Evolutionary conservation across 2,113 vertebrate genomes (phyloP).

Genomic region (Pelobates fuscus): DNA sequence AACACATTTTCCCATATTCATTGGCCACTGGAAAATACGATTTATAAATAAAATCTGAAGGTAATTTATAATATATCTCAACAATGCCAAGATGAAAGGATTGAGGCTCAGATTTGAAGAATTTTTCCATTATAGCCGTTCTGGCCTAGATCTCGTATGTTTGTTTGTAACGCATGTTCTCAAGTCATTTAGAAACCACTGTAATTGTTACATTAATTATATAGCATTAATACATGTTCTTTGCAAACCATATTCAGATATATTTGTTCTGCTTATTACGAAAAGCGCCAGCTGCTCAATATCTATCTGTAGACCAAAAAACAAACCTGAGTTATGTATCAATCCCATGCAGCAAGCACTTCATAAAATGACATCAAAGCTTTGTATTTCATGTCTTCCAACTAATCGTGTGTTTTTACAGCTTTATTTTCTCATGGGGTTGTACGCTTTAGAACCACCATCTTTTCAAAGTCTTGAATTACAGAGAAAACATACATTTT

Average conservation of each 20-base stretch:
- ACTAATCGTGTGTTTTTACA: conserved; percentile 32
- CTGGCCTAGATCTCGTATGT: no score
- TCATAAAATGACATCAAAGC: conserved; percentile 41
- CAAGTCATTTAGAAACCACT: no score
- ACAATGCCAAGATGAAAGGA: no score
- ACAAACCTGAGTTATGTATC: conserved; percentile 35
- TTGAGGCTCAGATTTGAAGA: no score
- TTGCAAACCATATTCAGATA: neutral
- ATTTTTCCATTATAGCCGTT: no score
- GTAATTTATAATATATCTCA: no score
- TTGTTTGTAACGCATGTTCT: no score
- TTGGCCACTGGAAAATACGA: no score
- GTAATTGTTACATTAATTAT: neutral
- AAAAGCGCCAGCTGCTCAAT: conserved; percentile 16
- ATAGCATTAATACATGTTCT: neutral
- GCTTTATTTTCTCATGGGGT: conserved; percentile 41
- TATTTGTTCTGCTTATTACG: conserved; percentile 18
- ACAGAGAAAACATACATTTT: conserved; percentile 36
- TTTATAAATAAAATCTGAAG: no score
- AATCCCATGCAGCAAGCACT: conserved; percentile 37
- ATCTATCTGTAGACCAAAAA: conserved; percentile 23
- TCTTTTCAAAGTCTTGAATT: conserved; percentile 41
- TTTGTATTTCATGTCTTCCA: conserved; percentile 38
- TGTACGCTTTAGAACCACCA: conserved; percentile 31
- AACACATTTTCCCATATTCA: no score